Evolutionary conservation across 2,113 vertebrate genomes (phyloP), one percentile per base, ranked within the genome.

Genomic region (Hucho hucho): DNA sequence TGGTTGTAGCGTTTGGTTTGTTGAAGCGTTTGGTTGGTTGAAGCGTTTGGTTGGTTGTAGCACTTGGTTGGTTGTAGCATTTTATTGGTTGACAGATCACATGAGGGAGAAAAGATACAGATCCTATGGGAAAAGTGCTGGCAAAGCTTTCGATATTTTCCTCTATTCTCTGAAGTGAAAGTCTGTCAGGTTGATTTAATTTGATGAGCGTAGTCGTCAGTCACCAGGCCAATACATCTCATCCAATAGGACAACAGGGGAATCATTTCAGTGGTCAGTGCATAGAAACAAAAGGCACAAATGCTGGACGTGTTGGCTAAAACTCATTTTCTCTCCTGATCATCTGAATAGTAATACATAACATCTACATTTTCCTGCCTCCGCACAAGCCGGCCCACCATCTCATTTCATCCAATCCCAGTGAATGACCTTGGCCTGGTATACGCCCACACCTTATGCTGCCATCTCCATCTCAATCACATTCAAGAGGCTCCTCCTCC

Each of bases 391-490:
- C 28, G 63, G 72, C 29, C 5, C 70, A 53, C 63, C 49, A 64
- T 25, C 25, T 12, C 43, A 20, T 69, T 53, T 63, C 61, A 43
- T 76, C 81, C 65, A 32, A 43, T 43, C 53, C 79, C 70, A 16
- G 74, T 74, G 75, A 67, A 78, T 20, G 78, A 74, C 70, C 24
- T 69, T 70, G 59, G 22, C 64, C 24, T 53, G 82, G 83, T 12
- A 78, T 22, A 83, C 83, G 70, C 89, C 89, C 84, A 87, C 87
- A 24, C 66, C 75, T 77, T 87, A 81, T 73, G 81, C 83, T 53
- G 68, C 20, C 86, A 63, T 80, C 81, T 79, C 77, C 2, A 76
- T 83, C 79, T 82, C 83, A 67, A 77, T 85, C 81, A 69, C 81
- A 84, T 84, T 88, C 70, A 80, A 88, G 86, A 84, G 86, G 79